Evolutionary conservation across 2,797 vertebrate species (phyloP).

Genomic region (Lateolabrax maculatus): DNA sequence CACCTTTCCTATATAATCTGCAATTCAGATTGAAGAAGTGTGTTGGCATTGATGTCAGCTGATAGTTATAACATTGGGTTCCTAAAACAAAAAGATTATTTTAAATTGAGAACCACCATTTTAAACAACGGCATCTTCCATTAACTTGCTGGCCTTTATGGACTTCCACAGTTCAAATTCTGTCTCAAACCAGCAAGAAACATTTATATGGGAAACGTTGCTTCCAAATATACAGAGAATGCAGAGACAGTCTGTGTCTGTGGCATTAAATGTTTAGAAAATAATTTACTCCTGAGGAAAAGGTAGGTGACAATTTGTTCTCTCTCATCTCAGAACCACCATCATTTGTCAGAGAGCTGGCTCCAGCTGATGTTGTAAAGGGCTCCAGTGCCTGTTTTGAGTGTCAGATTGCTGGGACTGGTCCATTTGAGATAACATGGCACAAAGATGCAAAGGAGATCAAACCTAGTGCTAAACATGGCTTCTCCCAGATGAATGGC

Average conservation of each 20-base stretch:
- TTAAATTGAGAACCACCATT: neutral
- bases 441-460: slow-evolving; percentile 95
- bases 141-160: neutral
- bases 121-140: neutral
- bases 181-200: neutral
- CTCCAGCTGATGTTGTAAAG: slow-evolving; percentile 89
- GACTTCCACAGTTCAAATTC: neutral
- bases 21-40: neutral
- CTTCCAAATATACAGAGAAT: neutral
- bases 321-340: slow-evolving; percentile 90
- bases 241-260: neutral
- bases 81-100: neutral
- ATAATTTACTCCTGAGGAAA: neutral
- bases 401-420: slow-evolving; percentile 91
- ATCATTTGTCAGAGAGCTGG: slow-evolving; percentile 89
- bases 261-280: neutral
- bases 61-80: neutral
- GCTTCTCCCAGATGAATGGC: slow-evolving; percentile 85
- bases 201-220: neutral
- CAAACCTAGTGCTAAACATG: slow-evolving; percentile 93
- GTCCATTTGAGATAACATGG: slow-evolving; percentile 94
- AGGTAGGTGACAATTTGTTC: slow-evolving; percentile 38
- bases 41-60: neutral
- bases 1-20: neutral
- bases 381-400: slow-evolving; percentile 87